Base-by-base conservation (phyloP, 1,140 invertebrate genomes). In the Drosophila lini region DNA sequence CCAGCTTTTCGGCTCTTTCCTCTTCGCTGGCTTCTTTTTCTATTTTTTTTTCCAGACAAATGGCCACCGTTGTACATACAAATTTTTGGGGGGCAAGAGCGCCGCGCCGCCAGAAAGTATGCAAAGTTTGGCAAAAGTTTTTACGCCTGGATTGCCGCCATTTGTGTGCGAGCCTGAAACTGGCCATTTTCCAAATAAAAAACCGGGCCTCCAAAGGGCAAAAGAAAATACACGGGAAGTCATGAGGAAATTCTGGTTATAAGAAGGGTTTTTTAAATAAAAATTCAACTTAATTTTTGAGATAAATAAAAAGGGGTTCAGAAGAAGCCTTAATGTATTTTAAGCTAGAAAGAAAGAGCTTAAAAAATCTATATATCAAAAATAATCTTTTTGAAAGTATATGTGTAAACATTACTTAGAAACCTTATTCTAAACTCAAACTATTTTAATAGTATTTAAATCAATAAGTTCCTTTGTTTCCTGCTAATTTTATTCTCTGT, bases 111-210 rank as follows among this genome's bases (percentile, higher is more conserved):
- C 59, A 36, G 53, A 61, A 88, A 88, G 83, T 89, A 89, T 89
- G 84, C 84, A 89, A 88, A 88, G 81, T 88, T 88, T 88, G 68
- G 57, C 40, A 38, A 74, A 83, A 77, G 53, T 83, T 83, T 88
- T 80, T 78, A 69, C 65, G 80, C 69, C 71, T 59, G 47, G 77
- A 74, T 68, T 65, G 68, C 41, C 45, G 38, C 58, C 78, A 68
- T 81, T 70, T 59, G 68, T 58, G 67, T 70, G 68, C 15, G 13
- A 38, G 52, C 32, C 34, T 38, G 52, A 36, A 40, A 42, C 38
- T 60, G 61, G 65, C 61, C 62, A 44, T 50, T 38, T 38, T 41
- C 45, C 62, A 44, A 38, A 69, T 44, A 63, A 13, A 15, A 41
- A 41, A 10, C 4, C n/a, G 52, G 60, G 34, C 7, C 32, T 15